phyloP scores from a whole-genome alignment of 2,113 vertebrate genomes.

The Nerophis lumbriciformis region DNA sequence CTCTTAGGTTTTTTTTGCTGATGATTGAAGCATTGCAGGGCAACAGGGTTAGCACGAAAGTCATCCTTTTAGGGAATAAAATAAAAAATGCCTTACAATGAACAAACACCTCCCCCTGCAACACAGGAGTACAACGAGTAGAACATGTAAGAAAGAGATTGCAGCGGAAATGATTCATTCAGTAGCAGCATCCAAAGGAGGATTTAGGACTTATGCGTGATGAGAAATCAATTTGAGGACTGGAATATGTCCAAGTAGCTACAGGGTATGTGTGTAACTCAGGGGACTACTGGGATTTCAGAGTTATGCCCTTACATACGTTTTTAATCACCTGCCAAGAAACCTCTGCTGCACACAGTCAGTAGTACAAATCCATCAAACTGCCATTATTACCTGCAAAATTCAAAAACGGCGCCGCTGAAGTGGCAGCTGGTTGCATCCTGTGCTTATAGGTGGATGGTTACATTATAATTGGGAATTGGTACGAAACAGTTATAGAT shows the following conservation, averaged over 20 bases:
- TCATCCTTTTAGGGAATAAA: no score
- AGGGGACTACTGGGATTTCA: conserved; percentile 32
- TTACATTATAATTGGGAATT: background rate
- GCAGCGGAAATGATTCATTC: conserved; percentile 48
- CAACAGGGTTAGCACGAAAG: no score
- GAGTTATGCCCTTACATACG: conserved; percentile 26
- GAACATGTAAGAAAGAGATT: conserved; percentile 25
- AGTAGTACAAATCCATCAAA: background rate
- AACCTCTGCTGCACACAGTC: conserved; percentile 8
- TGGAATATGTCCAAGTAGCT: conserved; percentile 51
- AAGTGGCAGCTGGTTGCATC: no score
- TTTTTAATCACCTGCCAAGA: conserved; percentile 39
- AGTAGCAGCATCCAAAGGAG: conserved; percentile 40
- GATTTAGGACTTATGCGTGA: conserved; percentile 62
- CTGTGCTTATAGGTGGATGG: background rate
- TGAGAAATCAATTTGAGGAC: conserved; percentile 64
- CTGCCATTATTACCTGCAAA: background rate
- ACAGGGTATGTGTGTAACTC: conserved; percentile 32
- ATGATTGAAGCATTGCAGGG: no score
- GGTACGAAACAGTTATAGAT: no score
- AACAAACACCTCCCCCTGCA: background rate
- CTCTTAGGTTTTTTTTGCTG: no score
- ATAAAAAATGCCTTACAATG: background rate
- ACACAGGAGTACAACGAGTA: conserved; percentile 7
- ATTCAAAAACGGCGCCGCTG: background rate